Evolutionary conservation across 2,113 vertebrate species (phyloP).

Genomic region (Gallinago undulata): DNA sequence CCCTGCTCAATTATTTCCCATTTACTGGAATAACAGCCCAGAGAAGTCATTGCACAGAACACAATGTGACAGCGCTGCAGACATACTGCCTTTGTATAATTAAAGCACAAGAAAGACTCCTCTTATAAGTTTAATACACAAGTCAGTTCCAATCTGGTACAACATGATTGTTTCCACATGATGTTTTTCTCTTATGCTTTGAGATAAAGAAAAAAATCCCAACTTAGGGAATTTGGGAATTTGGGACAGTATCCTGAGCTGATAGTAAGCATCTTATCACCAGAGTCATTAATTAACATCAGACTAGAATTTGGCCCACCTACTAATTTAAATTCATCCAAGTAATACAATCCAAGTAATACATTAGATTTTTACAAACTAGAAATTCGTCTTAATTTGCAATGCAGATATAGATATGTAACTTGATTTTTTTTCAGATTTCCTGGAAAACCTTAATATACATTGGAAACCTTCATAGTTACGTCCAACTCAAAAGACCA

Average conservation of each 20-base stretch:
- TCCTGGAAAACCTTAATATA: accelerated
- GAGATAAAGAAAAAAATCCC: neutral
- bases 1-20: neutral
- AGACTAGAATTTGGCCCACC: neutral
- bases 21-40: neutral
- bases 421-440: neutral
- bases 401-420: too few species aligned
- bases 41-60: neutral
- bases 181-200: neutral
- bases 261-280: accelerated
- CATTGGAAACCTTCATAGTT: accelerated
- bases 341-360: neutral
- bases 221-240: neutral
- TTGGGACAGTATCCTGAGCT: neutral
- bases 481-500: accelerated
- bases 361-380: neutral
- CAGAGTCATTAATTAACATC: neutral
- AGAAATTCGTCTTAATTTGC: neutral
- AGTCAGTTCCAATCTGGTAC: neutral
- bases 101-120: neutral
- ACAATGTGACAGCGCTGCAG: neutral
- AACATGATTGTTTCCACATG: neutral
- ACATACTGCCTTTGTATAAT: neutral
- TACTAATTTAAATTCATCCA: neutral
- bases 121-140: neutral